Base-by-base conservation (phyloP, 2,113 vertebrate genomes). In the Zootoca vivipara region DNA sequence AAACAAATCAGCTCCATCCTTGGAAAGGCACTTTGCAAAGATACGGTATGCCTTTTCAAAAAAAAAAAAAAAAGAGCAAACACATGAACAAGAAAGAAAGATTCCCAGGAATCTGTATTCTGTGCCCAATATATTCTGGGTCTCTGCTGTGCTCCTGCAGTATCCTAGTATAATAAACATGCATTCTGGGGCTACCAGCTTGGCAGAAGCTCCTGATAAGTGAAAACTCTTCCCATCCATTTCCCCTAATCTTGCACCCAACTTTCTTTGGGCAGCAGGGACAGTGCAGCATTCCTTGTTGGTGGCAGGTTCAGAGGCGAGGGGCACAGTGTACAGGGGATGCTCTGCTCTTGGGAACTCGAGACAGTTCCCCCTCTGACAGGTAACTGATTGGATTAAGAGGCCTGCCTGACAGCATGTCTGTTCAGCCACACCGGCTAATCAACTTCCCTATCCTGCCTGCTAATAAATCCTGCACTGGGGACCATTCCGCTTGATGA, bases 401-500 rank as follows among this genome's bases (percentile, higher is more conserved):
- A 96, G 96, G 95, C 95, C 95, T 90, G 95, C 89, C 96, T 98
- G 97, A 97, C 97, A 97, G 96, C 94, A 74, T 93, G 96, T 96
- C 97, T 96, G 96, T 94, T 97, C 95, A 95, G 97, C 97, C 84
- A 62, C 91, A 35, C 64, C 12, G 94, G 95, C 97, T 97, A 97
- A 97, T 97, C 97, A 97, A 94, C 96, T 97, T 96, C 95, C 96
- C 97, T 56, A 56, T 97, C 95, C 97, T 96, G 96, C 93, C 95
- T 96, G 97, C 97, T 98, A 97, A 97, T 98, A 97, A 97, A 97
- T 95, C 95, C 88, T 73, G 95, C 96, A 89, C 95, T 64, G 85
- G 97, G 97, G 97, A 97, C 97, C 95, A 94, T 96, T 97, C 97
- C 2, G 95, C 96, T 96, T 97, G 97, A 97, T 97, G 97, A 97